These are phyloP conservation scores for Manacus vitellinus DNA, from an alignment of 2,113 vertebrate species.

Conservation along the genomic window DNA sequence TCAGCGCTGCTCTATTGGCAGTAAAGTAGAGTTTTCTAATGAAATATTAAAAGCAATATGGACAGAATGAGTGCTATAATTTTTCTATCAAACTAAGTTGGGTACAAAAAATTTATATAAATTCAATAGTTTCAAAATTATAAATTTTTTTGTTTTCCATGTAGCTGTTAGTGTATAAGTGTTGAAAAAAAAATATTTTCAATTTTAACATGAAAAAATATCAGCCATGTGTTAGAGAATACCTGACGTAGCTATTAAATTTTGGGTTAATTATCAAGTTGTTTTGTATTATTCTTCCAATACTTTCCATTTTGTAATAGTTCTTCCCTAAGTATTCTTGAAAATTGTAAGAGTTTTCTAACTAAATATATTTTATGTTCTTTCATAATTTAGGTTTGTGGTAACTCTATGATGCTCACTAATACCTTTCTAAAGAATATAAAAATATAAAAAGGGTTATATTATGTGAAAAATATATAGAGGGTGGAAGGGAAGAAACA, in stretches of 20 bases:
- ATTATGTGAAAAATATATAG: not conserved
- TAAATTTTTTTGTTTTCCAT: not conserved
- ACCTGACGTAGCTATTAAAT: not conserved
- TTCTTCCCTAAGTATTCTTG: not conserved
- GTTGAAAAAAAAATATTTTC: not conserved
- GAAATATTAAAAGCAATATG: not conserved
- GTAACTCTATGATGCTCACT: not conserved
- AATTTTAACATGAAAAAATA: not conserved
- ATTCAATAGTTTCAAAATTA: not conserved
- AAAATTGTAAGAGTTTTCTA: not conserved
- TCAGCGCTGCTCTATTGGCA: not conserved
- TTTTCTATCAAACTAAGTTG: not conserved
- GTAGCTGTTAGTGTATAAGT: not conserved
- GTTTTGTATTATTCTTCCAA: not conserved
- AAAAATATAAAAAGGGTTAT: not conserved
- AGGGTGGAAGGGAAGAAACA: rapidly evolving
- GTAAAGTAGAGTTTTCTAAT: not conserved
- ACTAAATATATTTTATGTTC: not conserved
- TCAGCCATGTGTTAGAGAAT: not conserved
- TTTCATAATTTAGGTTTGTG: not conserved
- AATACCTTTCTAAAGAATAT: not conserved
- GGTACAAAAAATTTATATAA: not conserved
- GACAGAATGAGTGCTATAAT: not conserved
- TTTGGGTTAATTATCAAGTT: not conserved
- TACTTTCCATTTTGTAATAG: not conserved